Conservation (phyloP, 1,140 invertebrate genomes). For the Pantala flavescens region DNA sequence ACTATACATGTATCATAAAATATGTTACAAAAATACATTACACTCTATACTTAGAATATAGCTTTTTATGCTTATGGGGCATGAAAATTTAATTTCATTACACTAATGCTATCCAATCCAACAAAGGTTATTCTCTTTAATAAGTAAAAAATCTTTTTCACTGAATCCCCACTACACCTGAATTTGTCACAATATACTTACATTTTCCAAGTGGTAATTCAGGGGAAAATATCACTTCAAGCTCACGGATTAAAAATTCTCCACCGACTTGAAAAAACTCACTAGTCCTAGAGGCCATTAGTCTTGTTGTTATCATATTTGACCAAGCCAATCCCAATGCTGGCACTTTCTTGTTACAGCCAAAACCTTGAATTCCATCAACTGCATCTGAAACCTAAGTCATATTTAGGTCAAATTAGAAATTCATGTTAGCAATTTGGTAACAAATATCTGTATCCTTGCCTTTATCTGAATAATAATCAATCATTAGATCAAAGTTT, state of each 20-base stretch:
- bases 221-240: not conserved
- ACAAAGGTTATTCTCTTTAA: no score
- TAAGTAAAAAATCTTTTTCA: no score
- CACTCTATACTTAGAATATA: no score
- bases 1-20: no score
- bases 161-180: not conserved
- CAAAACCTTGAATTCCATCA: not conserved
- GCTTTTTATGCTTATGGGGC: no score
- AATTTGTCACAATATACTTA: not conserved
- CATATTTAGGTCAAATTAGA: not conserved
- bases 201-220: not conserved
- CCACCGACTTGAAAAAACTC: not conserved
- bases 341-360: slow-evolving; percentile 29
- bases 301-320: slow-evolving; percentile 51
- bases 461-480: no score
- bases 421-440: no score
- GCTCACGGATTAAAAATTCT: not conserved
- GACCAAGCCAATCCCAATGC: slow-evolving; percentile 57
- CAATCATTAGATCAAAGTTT: no score
- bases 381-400: not conserved
- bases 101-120: no score
- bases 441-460: no score
- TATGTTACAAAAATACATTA: no score
- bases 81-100: no score
- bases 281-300: slow-evolving; percentile 26